Evolutionary conservation across 2,113 vertebrate species (phyloP).

Genomic region (Ammodramus savannarum): DNA sequence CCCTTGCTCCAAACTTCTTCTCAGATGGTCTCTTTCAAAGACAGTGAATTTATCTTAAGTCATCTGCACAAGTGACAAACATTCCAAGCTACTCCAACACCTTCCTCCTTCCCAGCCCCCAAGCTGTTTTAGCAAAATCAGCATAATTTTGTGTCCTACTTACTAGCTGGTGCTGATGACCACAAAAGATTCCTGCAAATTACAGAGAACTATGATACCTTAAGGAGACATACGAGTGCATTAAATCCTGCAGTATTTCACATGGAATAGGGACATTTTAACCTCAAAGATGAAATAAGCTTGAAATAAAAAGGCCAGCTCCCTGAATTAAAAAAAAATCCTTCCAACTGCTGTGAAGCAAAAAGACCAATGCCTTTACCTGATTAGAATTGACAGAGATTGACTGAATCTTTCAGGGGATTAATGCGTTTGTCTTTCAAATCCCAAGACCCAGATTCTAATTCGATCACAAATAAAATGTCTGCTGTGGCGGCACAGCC

Average conservation of each 20-base stretch:
- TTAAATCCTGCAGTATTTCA: not conserved
- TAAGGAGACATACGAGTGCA: not conserved
- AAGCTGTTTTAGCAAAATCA: not conserved
- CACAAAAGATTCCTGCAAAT: not conserved
- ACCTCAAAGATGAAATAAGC: not conserved
- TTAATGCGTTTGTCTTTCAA: conserved; percentile 56
- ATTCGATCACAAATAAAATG: conserved; percentile 53
- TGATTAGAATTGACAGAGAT: conserved; percentile 55
- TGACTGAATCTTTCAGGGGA: conserved; percentile 56
- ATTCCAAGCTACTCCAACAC: not conserved
- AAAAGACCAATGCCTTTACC: conserved; percentile 44
- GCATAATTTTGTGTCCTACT: not conserved
- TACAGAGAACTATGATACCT: not conserved
- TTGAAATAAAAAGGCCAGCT: not conserved
- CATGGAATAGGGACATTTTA: not conserved
- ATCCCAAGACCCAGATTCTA: conserved; percentile 64
- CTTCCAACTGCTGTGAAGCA: conserved; percentile 9
- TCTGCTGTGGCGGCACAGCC: not conserved
- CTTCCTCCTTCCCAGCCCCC: not conserved
- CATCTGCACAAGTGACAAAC: not conserved
- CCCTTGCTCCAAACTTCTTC: not conserved
- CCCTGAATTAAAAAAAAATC: not conserved
- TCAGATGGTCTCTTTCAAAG: not conserved
- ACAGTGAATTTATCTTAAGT: not conserved
- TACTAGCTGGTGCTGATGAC: not conserved